phyloP scores from a whole-genome alignment of 2,113 vertebrate genomes.

The Beaufortia kweichowensis region DNA sequence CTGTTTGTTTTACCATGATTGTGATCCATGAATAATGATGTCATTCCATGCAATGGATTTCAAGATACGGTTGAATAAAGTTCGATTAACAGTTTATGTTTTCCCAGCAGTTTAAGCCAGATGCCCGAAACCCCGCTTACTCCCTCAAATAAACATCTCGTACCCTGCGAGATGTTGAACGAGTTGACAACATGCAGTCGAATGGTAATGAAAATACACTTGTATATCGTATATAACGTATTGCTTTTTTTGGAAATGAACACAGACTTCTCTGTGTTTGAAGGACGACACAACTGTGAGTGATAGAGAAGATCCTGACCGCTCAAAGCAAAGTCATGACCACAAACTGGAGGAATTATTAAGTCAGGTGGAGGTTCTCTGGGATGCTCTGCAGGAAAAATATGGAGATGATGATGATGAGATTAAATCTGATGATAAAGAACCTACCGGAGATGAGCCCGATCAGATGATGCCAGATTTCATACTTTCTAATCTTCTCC shows the following conservation, averaged over 20 bases:
- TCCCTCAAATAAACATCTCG: neutral
- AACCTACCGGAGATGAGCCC: constrained; percentile 6
- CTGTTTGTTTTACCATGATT: neutral
- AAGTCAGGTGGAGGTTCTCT: constrained; percentile 66
- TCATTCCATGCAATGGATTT: neutral
- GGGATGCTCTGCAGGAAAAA: constrained; percentile 70
- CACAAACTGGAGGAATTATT: constrained; percentile 62
- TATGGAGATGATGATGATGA: constrained; percentile 60
- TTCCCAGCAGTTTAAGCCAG: constrained; percentile 39
- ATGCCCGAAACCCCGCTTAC: constrained; percentile 13
- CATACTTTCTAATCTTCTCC: constrained; percentile 8
- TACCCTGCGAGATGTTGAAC: constrained; percentile 23
- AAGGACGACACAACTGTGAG: neutral
- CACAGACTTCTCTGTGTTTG: constrained; percentile 39
- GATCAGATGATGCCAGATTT: constrained; percentile 58
- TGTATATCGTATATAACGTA: no score
- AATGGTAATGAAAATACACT: constrained; percentile 36
- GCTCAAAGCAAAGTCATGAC: neutral
- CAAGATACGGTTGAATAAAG: constrained; percentile 13
- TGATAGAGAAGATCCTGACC: neutral
- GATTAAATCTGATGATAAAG: constrained; percentile 49
- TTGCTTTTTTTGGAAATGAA: neutral
- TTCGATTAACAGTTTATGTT: constrained; percentile 16
- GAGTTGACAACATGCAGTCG: constrained; percentile 42
- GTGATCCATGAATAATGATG: neutral